Percentiles rank a stretch among this genome's conserved stretches.
These are phyloP conservation scores for Odontothrips loti DNA, from an alignment of 2,888 invertebrate genomes.

Conservation along the genomic window DNA sequence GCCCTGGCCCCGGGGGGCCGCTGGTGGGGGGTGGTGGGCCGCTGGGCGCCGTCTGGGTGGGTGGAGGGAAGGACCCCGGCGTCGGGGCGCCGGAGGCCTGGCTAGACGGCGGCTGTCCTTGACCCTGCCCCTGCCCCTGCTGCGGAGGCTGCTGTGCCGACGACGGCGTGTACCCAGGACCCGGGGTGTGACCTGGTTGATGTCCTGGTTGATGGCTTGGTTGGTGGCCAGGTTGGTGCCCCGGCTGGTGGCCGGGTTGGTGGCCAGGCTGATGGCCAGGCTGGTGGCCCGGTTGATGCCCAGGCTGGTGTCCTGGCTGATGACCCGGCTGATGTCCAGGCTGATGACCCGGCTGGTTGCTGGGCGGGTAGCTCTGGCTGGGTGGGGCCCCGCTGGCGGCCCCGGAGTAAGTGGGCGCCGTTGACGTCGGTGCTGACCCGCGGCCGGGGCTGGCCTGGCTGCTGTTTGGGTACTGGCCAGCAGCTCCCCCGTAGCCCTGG, in stretches of 20 bases:
- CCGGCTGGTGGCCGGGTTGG: not conserved
- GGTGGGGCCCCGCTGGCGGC: not conserved
- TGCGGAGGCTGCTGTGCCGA: not conserved
- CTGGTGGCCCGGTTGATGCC: not conserved
- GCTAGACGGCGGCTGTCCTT: slow-evolving; percentile 1
- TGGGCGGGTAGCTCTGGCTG: not conserved
- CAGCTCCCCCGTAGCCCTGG: not conserved
- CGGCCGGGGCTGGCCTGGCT: slow-evolving; percentile 3
- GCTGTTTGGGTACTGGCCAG: not conserved
- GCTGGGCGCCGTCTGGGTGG: not conserved
- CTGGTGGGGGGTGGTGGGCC: not conserved
- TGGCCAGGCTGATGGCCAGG: not conserved
- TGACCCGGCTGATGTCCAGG: not conserved
- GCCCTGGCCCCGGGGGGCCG: not conserved
- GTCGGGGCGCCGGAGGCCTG: not conserved
- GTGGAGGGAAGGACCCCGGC: not conserved
- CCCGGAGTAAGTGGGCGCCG: not conserved
- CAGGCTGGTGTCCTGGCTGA: not conserved
- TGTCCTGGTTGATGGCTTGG: not conserved
- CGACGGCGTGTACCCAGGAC: not conserved
- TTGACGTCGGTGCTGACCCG: not conserved
- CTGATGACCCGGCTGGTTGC: slow-evolving; percentile 3
- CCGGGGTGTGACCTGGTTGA: not conserved
- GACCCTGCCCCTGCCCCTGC: not conserved
- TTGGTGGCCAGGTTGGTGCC: not conserved